Conservation (phyloP, 1,140 invertebrate species). For the Acromyrmex echinatior region DNA sequence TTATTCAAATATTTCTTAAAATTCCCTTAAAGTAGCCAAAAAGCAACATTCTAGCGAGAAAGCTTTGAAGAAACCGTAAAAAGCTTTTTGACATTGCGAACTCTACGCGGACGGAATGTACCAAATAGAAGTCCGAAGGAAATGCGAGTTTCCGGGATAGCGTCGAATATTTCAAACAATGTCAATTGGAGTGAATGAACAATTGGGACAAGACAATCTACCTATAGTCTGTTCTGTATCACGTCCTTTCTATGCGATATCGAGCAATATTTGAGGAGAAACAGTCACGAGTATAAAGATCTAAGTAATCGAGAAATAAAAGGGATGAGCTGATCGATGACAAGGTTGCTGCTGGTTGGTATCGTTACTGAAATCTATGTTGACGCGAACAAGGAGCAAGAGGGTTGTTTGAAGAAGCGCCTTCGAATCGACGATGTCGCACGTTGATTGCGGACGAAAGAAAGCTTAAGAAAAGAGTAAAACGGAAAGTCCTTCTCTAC, state of each 20-base stretch:
- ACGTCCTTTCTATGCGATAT: neutral
- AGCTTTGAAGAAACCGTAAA: constrained; percentile 17
- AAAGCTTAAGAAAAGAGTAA: constrained; percentile 42
- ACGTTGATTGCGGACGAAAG: constrained; percentile 54
- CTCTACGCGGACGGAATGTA: constrained; percentile 3
- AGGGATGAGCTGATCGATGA: neutral
- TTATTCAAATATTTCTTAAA: constrained; percentile 23
- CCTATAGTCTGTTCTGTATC: constrained; percentile 30
- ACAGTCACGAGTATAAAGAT: neutral
- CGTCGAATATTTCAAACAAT: constrained; percentile 18
- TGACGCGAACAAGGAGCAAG: constrained; percentile 21
- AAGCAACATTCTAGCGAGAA: neutral
- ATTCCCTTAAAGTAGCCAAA: no score
- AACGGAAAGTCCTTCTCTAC: constrained; percentile 25
- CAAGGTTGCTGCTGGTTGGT: neutral
- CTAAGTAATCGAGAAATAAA: constrained; percentile 31
- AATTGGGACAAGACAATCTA: constrained; percentile 38
- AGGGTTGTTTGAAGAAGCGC: constrained; percentile 49
- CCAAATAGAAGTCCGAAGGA: neutral
- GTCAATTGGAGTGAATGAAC: constrained; percentile 21
- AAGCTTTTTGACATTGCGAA: constrained; percentile 25
- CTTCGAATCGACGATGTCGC: constrained; percentile 52
- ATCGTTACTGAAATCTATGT: constrained; percentile 38
- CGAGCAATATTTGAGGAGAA: constrained; percentile 33
- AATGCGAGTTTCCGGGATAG: neutral